phyloP scores from a whole-genome alignment of 2,113 vertebrate genomes.

The Siphamia tubifer region DNA sequence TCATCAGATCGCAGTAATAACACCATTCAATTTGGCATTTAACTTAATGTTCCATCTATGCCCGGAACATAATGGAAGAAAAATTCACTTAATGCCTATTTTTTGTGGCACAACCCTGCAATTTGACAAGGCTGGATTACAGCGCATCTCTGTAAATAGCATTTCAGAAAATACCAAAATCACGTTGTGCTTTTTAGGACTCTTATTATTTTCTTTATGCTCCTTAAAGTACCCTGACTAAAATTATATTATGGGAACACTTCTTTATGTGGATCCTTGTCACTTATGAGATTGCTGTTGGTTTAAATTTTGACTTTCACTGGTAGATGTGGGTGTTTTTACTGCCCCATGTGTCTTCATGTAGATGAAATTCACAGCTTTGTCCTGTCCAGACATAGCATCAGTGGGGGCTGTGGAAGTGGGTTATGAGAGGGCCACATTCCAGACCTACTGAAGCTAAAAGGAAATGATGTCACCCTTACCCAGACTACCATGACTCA shows the following conservation, averaged over 20 bases:
- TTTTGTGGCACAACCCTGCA: slow-evolving; percentile 43
- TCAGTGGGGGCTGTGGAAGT: background rate
- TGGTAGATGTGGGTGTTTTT: background rate
- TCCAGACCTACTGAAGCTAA: slow-evolving; percentile 46
- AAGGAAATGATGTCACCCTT: slow-evolving; percentile 67
- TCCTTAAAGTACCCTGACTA: slow-evolving; percentile 22
- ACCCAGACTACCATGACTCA: slow-evolving; percentile 64
- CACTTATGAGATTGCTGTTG: background rate
- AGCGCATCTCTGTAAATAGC: slow-evolving; percentile 43
- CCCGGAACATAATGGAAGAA: slow-evolving; percentile 32
- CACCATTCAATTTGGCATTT: slow-evolving; percentile 30
- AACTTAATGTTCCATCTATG: slow-evolving; percentile 35
- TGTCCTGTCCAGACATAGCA: slow-evolving; percentile 7
- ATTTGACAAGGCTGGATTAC: slow-evolving; percentile 47
- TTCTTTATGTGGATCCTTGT: background rate
- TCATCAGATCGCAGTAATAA: slow-evolving; percentile 36
- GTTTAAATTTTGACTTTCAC: background rate
- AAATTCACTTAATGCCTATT: slow-evolving; percentile 46
- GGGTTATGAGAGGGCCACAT: slow-evolving; percentile 24
- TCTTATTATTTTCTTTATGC: slow-evolving; percentile 36
- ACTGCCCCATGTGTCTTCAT: background rate
- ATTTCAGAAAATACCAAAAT: slow-evolving; percentile 30
- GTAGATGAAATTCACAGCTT: slow-evolving; percentile 48
- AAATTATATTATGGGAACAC: slow-evolving; percentile 9
- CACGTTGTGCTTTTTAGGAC: background rate